phyloP scores from a whole-genome alignment of 2,797 vertebrate genomes.

The Sciurus vulgaris region DNA sequence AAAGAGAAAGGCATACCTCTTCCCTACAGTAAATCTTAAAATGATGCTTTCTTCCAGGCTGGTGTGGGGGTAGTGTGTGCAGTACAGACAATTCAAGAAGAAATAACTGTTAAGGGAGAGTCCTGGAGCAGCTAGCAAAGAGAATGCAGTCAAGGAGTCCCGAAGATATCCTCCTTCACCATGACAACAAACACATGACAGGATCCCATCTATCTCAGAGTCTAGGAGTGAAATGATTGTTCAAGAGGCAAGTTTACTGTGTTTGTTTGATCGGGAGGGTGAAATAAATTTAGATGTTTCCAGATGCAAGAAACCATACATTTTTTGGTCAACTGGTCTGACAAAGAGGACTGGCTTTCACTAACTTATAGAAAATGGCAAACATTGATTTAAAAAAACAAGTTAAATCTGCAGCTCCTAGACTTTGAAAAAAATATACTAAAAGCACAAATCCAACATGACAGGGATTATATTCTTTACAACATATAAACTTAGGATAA shows the following conservation, averaged over 20 bases:
- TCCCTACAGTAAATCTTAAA: neutral
- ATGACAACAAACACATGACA: neutral
- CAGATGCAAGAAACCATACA: neutral
- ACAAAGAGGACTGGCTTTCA: neutral
- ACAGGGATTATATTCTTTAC: neutral
- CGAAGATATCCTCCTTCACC: neutral
- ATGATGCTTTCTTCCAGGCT: neutral
- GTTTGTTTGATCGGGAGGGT: neutral
- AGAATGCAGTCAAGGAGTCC: neutral
- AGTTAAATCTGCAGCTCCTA: neutral
- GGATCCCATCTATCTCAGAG: neutral
- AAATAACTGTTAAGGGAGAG: neutral
- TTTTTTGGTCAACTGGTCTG: neutral
- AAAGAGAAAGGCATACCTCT: neutral
- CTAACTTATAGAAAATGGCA: neutral
- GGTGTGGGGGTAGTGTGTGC: neutral
- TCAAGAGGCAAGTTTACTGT: neutral
- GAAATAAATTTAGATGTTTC: neutral
- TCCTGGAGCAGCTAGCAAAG: neutral
- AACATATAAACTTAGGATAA: neutral
- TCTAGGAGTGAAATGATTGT: neutral
- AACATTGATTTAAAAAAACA: neutral
- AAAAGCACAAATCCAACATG: neutral
- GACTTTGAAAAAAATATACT: conserved; percentile 28
- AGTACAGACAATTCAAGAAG: neutral